These are phyloP conservation scores for Orchesellides sinensis DNA, from an alignment of 2,888 invertebrate genomes.

Conservation along the genomic window DNA sequence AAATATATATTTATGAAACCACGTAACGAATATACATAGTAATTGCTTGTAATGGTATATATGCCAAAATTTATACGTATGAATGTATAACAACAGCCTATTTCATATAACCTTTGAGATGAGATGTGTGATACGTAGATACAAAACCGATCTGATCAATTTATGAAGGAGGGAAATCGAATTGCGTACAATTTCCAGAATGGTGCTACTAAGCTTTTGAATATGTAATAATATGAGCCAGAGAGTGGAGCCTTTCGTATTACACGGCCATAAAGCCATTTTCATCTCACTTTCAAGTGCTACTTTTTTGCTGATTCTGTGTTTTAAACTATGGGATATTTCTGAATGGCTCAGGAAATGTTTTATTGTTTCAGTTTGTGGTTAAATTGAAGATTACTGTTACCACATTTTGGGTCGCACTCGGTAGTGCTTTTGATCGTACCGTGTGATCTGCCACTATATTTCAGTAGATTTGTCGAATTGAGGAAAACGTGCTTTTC, in stretches of 20 bases:
- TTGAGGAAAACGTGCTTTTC: constrained; percentile 33
- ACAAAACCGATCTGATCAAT: constrained; percentile 40
- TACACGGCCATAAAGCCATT: constrained; percentile 53
- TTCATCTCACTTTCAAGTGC: constrained; percentile 56
- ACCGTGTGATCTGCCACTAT: too few species aligned
- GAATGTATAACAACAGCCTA: background rate
- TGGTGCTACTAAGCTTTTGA: background rate
- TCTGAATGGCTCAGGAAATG: constrained; percentile 59
- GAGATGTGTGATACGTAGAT: constrained; percentile 7
- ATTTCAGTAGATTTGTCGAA: constrained; percentile 20
- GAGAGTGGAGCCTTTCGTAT: background rate
- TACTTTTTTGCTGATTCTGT: constrained; percentile 41
- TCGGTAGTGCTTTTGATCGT: too few species aligned
- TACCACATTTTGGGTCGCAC: constrained; percentile 52
- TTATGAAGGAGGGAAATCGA: constrained; percentile 40
- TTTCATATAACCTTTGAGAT: too few species aligned
- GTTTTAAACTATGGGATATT: constrained; percentile 40
- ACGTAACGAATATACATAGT: background rate
- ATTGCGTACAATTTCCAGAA: constrained; percentile 11
- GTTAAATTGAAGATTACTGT: constrained; percentile 54
- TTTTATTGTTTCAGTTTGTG: constrained; percentile 57
- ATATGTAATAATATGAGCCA: too few species aligned
- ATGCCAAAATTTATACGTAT: background rate
- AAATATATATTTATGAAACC: too few species aligned
- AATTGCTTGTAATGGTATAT: background rate